Evolutionary conservation across 1,140 invertebrate species (phyloP).

Genomic region (Centruroides sculpturatus): DNA sequence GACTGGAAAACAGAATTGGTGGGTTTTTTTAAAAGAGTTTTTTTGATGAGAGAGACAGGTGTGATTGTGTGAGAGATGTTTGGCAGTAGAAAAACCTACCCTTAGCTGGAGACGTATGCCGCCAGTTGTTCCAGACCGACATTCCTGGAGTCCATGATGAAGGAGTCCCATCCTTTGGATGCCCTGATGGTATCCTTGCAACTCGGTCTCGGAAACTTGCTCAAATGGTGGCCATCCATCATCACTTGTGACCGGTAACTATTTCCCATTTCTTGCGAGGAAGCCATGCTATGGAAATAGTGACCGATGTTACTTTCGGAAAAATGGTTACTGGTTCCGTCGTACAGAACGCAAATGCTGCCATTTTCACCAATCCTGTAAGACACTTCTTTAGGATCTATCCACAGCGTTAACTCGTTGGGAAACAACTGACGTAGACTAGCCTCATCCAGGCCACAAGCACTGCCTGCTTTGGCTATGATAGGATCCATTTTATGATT

Average conservation of each 20-base stretch:
- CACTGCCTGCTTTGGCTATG: slow-evolving; percentile 41
- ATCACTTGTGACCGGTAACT: too few species aligned
- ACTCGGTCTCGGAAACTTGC: not conserved
- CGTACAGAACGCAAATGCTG: slow-evolving; percentile 48
- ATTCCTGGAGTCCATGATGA: slow-evolving; percentile 5
- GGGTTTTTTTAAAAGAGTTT: too few species aligned
- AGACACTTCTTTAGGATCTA: slow-evolving; percentile 49
- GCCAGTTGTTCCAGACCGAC: slow-evolving; percentile 12
- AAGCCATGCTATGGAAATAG: not conserved
- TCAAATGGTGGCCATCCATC: too few species aligned
- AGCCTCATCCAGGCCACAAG: slow-evolving; percentile 36
- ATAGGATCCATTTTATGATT: slow-evolving; percentile 52
- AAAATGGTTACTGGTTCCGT: slow-evolving; percentile 20
- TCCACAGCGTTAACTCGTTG: slow-evolving; percentile 51
- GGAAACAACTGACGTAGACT: slow-evolving; percentile 41
- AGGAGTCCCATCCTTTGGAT: slow-evolving; percentile 7
- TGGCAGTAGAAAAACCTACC: not conserved
- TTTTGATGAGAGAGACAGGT: too few species aligned
- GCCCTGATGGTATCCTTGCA: slow-evolving; percentile 9
- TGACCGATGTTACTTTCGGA: not conserved
- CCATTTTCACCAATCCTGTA: slow-evolving; percentile 54
- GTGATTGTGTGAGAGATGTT: too few species aligned
- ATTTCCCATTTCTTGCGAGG: not conserved
- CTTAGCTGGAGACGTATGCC: slow-evolving; percentile 13
- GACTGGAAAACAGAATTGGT: too few species aligned